These are phyloP conservation scores for Dryobates pubescens DNA, from an alignment of 2,797 vertebrate species.

Conservation along the genomic window DNA sequence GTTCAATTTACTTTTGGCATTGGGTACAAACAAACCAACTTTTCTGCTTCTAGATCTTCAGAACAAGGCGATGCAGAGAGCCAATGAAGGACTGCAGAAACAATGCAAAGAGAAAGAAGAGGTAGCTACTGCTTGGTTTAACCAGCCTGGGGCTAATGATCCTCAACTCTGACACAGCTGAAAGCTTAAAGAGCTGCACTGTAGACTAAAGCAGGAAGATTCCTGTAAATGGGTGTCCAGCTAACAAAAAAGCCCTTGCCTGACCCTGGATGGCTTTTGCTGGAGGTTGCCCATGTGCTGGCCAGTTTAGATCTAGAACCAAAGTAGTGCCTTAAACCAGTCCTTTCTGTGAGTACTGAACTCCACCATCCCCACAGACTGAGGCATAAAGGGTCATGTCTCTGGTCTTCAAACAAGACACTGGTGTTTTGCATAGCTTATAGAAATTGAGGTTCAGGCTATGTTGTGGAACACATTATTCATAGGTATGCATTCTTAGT, in stretches of 20 bases:
- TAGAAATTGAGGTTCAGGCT: neutral
- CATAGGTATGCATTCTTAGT: neutral
- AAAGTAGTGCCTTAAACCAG: neutral
- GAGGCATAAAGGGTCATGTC: neutral
- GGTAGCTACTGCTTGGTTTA: constrained; percentile 47
- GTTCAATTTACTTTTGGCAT: neutral
- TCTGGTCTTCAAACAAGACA: neutral
- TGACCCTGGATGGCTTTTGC: neutral
- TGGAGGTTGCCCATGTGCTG: neutral
- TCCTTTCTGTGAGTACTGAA: neutral
- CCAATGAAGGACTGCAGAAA: constrained; percentile 45
- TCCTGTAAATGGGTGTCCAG: neutral
- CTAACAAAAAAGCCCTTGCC: neutral
- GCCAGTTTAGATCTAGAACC: neutral
- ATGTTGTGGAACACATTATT: neutral
- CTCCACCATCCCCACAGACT: neutral
- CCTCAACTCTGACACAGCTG: neutral
- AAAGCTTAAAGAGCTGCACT: neutral
- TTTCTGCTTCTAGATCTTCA: neutral
- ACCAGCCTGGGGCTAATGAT: neutral
- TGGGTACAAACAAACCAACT: neutral
- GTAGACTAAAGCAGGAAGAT: neutral
- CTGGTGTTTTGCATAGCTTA: neutral
- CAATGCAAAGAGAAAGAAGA: constrained; percentile 71
- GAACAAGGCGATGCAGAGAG: neutral